Percentiles rank a stretch among this genome's conserved stretches.
phyloP scores from a whole-genome alignment of 1,140 invertebrate genomes.

The Cardiocondyla obscurior region DNA sequence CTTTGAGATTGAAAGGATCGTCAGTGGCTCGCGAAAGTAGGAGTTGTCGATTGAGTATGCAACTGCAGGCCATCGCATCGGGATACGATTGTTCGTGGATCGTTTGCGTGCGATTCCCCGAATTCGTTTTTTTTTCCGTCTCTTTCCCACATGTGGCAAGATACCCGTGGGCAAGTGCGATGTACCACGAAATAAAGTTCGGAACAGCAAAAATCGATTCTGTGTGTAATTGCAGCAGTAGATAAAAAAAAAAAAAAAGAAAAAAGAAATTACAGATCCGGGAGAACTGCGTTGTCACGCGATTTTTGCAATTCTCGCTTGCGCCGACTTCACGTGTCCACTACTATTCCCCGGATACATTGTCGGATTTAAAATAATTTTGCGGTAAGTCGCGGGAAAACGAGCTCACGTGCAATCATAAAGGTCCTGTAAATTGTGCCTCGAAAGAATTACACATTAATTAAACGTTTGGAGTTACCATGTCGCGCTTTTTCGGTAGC shows the following conservation, averaged over 20 bases:
- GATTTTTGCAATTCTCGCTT: constrained; percentile 1
- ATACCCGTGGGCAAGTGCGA: not conserved
- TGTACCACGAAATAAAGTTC: not conserved
- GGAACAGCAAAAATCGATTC: constrained; percentile 7
- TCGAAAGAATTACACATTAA: constrained; percentile 14
- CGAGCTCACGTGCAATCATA: not conserved
- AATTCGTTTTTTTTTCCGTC: not conserved
- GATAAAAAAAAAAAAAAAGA: constrained; percentile 26
- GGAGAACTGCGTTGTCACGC: not conserved
- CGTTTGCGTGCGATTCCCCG: constrained; percentile 12
- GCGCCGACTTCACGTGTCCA: not conserved
- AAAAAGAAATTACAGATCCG: not conserved
- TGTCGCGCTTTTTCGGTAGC: not conserved
- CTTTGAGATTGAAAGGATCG: constrained; percentile 50
- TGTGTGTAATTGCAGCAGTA: not conserved
- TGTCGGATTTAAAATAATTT: constrained; percentile 36
- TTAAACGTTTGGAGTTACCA: not conserved
- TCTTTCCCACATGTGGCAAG: not conserved
- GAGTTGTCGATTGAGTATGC: constrained; percentile 36
- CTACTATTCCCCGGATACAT: not conserved
- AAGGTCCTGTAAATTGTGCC: not conserved
- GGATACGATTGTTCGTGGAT: constrained; percentile 18
- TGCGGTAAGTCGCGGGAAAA: constrained; percentile 3
- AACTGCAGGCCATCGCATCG: constrained; percentile 20
- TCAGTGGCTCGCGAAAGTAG: constrained; percentile 18